These are phyloP conservation scores for Corythoichthys haematopterus DNA, from an alignment of 2,113 vertebrate species.

Conservation along the genomic window DNA sequence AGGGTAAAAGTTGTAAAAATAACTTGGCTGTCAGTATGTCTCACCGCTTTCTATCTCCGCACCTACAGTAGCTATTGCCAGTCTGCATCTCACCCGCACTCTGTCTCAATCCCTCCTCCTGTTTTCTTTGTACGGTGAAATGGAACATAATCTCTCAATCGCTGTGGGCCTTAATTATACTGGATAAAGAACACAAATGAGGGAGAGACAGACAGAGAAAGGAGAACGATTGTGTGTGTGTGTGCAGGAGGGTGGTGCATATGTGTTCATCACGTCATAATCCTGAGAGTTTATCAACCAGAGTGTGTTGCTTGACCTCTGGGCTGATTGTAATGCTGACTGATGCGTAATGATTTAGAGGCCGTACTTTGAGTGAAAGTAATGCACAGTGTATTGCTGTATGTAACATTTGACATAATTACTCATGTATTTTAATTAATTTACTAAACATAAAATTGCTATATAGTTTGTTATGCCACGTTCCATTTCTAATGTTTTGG, in stretches of 20 bases:
- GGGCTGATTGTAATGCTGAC: neutral
- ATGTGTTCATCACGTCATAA: neutral
- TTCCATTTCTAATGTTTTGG: no score
- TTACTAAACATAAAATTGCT: no score
- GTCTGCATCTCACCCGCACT: conserved; percentile 13
- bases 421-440: no score
- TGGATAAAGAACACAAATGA: conserved; percentile 27
- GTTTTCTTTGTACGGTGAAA: conserved; percentile 36
- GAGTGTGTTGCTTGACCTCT: conserved; percentile 1
- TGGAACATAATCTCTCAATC: conserved; percentile 49
- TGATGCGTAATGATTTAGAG: neutral
- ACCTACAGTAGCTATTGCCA: conserved; percentile 22
- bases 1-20: conserved; percentile 38
- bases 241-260: neutral
- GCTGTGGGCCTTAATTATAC: conserved; percentile 63
- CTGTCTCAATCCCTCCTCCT: conserved; percentile 18
- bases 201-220: conserved; percentile 27
- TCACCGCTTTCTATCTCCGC: conserved; percentile 19
- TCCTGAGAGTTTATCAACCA: neutral
- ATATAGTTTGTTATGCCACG: no score
- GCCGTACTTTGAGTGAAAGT: neutral
- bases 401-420: neutral
- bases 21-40: conserved; percentile 11
- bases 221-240: conserved; percentile 3
- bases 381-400: neutral